Percentiles rank a stretch among this genome's conserved stretches.
phyloP scores from a whole-genome alignment of 2,888 invertebrate species.

The Lithophane leautieri region DNA sequence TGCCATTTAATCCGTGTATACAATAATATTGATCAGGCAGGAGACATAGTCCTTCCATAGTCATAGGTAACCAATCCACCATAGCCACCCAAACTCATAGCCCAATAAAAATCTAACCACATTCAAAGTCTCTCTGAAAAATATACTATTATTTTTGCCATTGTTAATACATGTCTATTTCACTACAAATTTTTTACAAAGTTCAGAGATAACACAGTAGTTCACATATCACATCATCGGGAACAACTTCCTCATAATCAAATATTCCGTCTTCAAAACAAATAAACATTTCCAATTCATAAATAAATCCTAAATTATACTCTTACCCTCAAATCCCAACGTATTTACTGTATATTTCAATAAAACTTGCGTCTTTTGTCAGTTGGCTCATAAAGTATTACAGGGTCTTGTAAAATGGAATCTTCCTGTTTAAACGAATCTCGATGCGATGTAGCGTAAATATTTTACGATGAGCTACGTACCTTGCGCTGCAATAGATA shows the following conservation, averaged over 20 bases:
- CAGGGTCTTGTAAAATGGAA: slow-evolving; percentile 42
- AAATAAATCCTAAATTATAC: slow-evolving; percentile 17
- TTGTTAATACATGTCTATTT: too few species aligned
- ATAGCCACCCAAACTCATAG: too few species aligned
- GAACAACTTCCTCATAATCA: background rate
- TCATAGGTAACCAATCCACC: too few species aligned
- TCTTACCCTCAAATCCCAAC: slow-evolving; percentile 19
- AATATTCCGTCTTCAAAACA: slow-evolving; percentile 3
- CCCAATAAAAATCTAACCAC: too few species aligned
- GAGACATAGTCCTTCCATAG: too few species aligned
- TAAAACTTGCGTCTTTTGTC: slow-evolving; percentile 43
- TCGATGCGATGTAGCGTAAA: slow-evolving; percentile 53
- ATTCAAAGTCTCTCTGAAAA: too few species aligned
- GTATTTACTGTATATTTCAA: slow-evolving; percentile 44
- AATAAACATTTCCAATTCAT: slow-evolving; percentile 16
- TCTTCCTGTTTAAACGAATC: slow-evolving; percentile 35
- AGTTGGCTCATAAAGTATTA: slow-evolving; percentile 54
- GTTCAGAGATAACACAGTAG: background rate
- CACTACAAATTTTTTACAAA: too few species aligned
- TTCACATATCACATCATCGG: too few species aligned
- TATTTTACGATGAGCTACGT: slow-evolving; percentile 54
- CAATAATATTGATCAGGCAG: too few species aligned
- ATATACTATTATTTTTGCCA: too few species aligned
- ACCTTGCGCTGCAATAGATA: slow-evolving; percentile 41
- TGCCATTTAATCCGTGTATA: too few species aligned